Evolutionary conservation across 2,797 vertebrate genomes (phyloP).

Genomic region (Oreochromis mossambicus): DNA sequence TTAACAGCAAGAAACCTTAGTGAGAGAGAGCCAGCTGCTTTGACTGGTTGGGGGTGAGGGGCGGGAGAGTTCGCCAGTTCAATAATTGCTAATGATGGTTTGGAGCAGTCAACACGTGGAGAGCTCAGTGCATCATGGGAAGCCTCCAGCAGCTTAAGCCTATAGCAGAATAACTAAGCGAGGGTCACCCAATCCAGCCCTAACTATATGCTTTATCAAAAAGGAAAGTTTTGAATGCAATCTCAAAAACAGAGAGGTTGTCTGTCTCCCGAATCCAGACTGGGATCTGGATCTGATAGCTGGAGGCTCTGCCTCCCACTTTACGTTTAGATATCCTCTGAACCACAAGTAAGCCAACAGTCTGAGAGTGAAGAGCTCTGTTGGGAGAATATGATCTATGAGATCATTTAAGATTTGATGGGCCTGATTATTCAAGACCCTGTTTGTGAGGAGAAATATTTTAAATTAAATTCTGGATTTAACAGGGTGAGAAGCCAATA

Average conservation of each 20-base stretch:
- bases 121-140: background rate
- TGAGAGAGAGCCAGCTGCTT: background rate
- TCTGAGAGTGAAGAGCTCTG: background rate
- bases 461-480: background rate
- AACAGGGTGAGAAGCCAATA: background rate
- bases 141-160: background rate
- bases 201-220: background rate
- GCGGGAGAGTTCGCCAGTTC: background rate
- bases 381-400: background rate
- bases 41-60: background rate
- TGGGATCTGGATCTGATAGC: background rate
- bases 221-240: background rate
- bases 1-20: background rate
- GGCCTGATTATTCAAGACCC: background rate
- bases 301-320: background rate
- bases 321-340: accelerated
- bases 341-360: background rate
- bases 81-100: background rate
- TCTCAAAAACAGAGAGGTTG: background rate
- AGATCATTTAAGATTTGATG: background rate
- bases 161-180: background rate
- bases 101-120: accelerated
- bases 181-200: background rate
- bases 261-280: background rate
- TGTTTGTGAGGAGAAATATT: background rate